Percentiles rank a stretch among this genome's conserved stretches.
Evolutionary conservation across 1,140 invertebrate genomes (phyloP).

Genomic region (Acyrthosiphon pisum): DNA sequence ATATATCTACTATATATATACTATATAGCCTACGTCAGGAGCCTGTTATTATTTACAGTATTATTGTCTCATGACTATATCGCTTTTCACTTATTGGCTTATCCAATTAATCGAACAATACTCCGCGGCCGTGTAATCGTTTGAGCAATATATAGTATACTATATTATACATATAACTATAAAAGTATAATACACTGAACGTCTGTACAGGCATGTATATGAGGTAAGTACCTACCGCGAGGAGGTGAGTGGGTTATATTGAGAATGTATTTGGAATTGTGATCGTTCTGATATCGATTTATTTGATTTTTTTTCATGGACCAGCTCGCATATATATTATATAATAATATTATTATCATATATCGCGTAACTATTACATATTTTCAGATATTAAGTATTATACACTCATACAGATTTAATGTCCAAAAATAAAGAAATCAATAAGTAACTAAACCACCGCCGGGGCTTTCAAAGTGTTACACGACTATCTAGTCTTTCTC

Average conservation of each 20-base stretch:
- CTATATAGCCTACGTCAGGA: neutral
- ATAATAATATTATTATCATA: neutral
- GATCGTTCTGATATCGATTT: neutral
- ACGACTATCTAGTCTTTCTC: neutral
- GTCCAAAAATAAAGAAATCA: neutral
- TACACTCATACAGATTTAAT: neutral
- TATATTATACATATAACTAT: neutral
- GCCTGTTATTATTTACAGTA: neutral
- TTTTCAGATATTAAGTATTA: neutral
- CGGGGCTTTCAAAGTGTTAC: neutral
- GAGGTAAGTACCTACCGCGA: neutral
- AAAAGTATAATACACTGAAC: neutral
- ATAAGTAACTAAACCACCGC: neutral
- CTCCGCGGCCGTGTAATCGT: neutral
- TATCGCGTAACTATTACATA: neutral
- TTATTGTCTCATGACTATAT: slow-evolving; percentile 22
- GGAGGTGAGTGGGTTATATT: neutral
- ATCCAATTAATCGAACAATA: slow-evolving; percentile 45
- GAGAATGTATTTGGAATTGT: slow-evolving; percentile 3
- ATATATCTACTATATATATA: neutral
- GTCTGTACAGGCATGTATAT: neutral
- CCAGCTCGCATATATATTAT: neutral
- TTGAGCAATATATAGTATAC: neutral
- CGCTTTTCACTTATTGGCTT: slow-evolving; percentile 25
- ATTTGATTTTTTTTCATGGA: neutral